Evolutionary conservation across 2,113 vertebrate genomes (phyloP), one percentile per base, ranked within the genome.

Genomic region (Nanorana parkeri): DNA sequence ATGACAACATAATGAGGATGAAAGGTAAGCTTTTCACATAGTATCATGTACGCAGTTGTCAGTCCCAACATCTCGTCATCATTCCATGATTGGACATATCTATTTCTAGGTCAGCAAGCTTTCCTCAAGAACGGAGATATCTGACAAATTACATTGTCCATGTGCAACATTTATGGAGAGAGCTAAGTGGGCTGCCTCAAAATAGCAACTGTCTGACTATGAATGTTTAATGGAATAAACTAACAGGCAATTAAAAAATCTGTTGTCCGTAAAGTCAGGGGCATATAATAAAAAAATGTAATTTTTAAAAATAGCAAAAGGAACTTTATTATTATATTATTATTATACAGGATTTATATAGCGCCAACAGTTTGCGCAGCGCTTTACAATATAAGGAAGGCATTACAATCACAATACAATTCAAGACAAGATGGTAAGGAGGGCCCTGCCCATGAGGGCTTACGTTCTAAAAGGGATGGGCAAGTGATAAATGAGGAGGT

Each of bases 1-100:
- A 81, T 32, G 26, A 66, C 47, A 74, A 55, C 26, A 73, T 81
- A 66, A 56, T 81, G 68, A 81, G 68, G 23, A 66, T 60, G 41
- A 73, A 56, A 79, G 29, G 54, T 41, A 58, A 21, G 65, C 23
- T 26, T 64, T 72, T 52, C 41, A 47, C 29, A 19, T 51, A 61
- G 36, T 51, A 47, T 73, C 58, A 54, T 52, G 29, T 72, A 72
- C 23, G 54, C 19, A 11, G 5, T 68, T 73, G 68, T 64, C 67
- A 63, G 55, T 61, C 52, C 24, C n/a, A 58, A 63, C 67, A 17
- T 52, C 67, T 52, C 26, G 29, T 51, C 58, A 51, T 51, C 58
- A 64, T 72, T 56, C 19, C 6, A 52, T 63, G 17, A 28, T 51
- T 28, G 10, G 68, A 63, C 58, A 64, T 52, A 19, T 29, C 68